Evolutionary conservation across 1,140 invertebrate genomes (phyloP).

Genomic region (Drosophila tani): DNA sequence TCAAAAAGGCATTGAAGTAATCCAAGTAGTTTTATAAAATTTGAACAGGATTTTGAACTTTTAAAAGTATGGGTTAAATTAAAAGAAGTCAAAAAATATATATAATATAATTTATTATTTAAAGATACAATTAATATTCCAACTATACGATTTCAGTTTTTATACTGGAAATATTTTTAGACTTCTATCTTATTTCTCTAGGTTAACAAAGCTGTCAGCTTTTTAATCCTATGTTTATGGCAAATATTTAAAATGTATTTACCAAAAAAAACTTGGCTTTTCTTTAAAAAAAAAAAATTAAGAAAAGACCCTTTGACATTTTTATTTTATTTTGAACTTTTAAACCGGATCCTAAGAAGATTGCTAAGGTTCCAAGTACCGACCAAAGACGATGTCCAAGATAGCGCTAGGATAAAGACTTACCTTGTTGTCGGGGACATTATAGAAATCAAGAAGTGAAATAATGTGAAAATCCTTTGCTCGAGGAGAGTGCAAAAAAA

Average conservation of each 20-base stretch:
- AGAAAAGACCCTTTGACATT: background rate
- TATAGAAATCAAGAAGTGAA: constrained; percentile 70
- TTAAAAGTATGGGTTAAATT: no score
- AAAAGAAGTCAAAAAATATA: no score
- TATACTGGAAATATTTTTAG: background rate
- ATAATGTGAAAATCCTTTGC: constrained; percentile 69
- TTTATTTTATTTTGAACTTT: background rate
- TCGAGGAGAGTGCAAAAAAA: constrained; percentile 47
- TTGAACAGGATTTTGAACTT: no score
- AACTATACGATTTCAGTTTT: no score
- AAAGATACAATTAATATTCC: no score
- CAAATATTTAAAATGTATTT: background rate
- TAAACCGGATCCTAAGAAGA: constrained; percentile 9
- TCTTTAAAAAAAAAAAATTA: no score
- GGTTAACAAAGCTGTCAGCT: background rate
- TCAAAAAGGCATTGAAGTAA: no score
- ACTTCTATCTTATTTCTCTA: background rate
- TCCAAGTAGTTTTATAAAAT: background rate
- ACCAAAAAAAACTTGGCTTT: background rate
- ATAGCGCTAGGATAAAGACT: background rate
- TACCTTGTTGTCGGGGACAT: constrained; percentile 11
- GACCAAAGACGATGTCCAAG: background rate
- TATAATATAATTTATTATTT: no score
- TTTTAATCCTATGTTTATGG: background rate
- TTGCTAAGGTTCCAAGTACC: background rate